Percentiles rank a stretch among this genome's conserved stretches.
These are phyloP conservation scores for Podotricha telesiphe DNA, from an alignment of 2,888 invertebrate species.

Conservation along the genomic window DNA sequence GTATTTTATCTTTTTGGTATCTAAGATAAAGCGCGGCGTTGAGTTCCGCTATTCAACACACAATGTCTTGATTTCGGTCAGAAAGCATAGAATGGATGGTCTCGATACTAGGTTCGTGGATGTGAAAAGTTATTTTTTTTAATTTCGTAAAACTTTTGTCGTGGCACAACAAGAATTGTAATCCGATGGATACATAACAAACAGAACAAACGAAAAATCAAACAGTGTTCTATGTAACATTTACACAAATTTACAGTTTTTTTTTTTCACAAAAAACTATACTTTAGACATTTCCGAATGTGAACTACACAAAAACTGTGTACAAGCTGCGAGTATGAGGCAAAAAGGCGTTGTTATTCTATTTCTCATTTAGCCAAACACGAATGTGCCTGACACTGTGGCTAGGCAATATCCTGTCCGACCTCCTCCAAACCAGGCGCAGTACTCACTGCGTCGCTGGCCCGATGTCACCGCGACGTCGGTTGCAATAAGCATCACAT, in stretches of 20 bases:
- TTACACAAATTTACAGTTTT: background rate
- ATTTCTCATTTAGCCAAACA: conserved; percentile 76
- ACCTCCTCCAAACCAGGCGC: conserved; percentile 61
- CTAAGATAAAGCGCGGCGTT: too few species aligned
- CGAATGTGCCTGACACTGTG: conserved; percentile 72
- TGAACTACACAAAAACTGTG: conserved; percentile 1
- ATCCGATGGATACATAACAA: too few species aligned
- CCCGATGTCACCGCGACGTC: conserved; percentile 45
- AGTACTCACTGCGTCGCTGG: conserved; percentile 51
- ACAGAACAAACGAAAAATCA: too few species aligned
- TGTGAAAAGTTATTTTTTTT: too few species aligned
- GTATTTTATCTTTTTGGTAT: too few species aligned
- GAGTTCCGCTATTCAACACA: too few species aligned
- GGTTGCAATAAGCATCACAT: conserved; percentile 50
- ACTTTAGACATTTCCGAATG: conserved; percentile 1
- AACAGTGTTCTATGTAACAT: too few species aligned
- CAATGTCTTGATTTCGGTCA: too few species aligned
- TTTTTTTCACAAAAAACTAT: background rate
- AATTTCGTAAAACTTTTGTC: too few species aligned
- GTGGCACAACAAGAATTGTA: too few species aligned
- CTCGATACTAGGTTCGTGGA: too few species aligned
- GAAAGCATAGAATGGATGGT: too few species aligned
- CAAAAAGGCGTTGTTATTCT: conserved; percentile 52
- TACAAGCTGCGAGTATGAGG: conserved; percentile 16
- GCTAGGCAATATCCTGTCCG: conserved; percentile 79